A percentile compares a stretch with the other conserved stretches of the same genome.
Conservation (phyloP, 1,140 invertebrate species). For the Solenopsis invicta region DNA sequence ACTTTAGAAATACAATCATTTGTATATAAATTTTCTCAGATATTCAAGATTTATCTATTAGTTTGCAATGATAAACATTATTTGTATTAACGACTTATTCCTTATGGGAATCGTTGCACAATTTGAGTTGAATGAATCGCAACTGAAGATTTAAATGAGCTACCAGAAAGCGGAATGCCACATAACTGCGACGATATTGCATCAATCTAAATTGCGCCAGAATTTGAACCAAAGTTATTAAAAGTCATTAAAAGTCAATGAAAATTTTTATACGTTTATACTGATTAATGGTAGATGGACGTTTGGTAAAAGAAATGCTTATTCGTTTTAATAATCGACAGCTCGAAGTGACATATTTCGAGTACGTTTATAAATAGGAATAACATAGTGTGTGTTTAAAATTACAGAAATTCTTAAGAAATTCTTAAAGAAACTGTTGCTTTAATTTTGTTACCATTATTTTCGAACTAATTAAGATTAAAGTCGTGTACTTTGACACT, state of each 20-base stretch:
- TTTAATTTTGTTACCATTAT: slow-evolving; percentile 8
- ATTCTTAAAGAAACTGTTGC: neutral
- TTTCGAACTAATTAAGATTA: slow-evolving; percentile 64
- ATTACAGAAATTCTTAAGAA: neutral
- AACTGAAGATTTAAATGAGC: slow-evolving; percentile 62
- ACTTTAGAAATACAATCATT: neutral
- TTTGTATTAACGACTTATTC: slow-evolving; percentile 63
- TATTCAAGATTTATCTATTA: neutral
- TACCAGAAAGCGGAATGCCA: slow-evolving; percentile 26
- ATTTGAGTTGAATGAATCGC: slow-evolving; percentile 53
- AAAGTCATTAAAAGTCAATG: slow-evolving; percentile 58
- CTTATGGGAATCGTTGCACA: slow-evolving; percentile 44
- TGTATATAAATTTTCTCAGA: neutral
- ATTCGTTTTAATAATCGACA: neutral
- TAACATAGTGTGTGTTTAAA: neutral
- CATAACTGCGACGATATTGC: slow-evolving; percentile 11
- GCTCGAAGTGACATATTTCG: slow-evolving; percentile 9
- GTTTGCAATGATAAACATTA: slow-evolving; percentile 49
- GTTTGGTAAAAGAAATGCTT: slow-evolving; percentile 16
- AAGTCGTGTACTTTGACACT: slow-evolving; percentile 55
- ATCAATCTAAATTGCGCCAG: slow-evolving; percentile 39
- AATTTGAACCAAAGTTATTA: slow-evolving; percentile 19
- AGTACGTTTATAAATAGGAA: neutral
- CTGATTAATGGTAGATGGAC: slow-evolving; percentile 59
- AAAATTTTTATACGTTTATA: slow-evolving; percentile 48